These are phyloP conservation scores for Azorinus chamasolen DNA, from an alignment of 2,888 invertebrate species.

Conservation along the genomic window DNA sequence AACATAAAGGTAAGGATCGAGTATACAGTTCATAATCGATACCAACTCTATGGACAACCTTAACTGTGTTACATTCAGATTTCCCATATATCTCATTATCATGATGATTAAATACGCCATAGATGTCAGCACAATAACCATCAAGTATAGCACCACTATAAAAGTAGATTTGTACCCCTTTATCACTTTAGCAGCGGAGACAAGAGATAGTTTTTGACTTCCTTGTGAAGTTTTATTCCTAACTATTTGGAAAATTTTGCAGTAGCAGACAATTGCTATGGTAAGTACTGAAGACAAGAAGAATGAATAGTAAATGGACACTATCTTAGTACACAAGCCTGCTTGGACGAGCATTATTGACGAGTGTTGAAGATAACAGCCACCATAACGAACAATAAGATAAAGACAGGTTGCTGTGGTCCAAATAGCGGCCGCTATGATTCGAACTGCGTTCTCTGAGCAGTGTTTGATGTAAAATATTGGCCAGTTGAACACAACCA, in stretches of 20 bases:
- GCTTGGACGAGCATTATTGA: constrained; percentile 17
- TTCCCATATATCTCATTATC: not conserved
- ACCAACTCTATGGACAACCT: constrained; percentile 10
- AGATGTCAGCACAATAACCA: constrained; percentile 4
- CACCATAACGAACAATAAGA: constrained; percentile 11
- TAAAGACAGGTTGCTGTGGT: not conserved
- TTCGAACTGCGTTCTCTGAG: not conserved
- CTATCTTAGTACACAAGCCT: constrained; percentile 17
- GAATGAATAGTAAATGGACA: not conserved
- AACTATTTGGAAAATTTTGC: constrained; percentile 12
- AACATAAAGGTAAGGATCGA: constrained; percentile 27
- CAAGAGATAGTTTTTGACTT: not conserved
- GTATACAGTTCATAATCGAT: constrained; percentile 9
- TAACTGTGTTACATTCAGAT: not conserved
- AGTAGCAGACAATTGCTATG: not conserved
- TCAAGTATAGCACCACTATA: constrained; percentile 12
- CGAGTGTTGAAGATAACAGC: constrained; percentile 11
- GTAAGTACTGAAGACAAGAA: not conserved
- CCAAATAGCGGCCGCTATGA: constrained; percentile 5
- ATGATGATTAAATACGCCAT: constrained; percentile 7
- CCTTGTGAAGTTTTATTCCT: not conserved
- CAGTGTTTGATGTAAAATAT: constrained; percentile 1
- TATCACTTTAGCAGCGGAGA: not conserved
- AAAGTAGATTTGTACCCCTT: constrained; percentile 16
- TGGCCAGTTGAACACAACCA: constrained; percentile 8